Evolutionary conservation across 1,140 invertebrate genomes (phyloP), one percentile per base, ranked within the genome.

Genomic region (Monomorium pharaonis): DNA sequence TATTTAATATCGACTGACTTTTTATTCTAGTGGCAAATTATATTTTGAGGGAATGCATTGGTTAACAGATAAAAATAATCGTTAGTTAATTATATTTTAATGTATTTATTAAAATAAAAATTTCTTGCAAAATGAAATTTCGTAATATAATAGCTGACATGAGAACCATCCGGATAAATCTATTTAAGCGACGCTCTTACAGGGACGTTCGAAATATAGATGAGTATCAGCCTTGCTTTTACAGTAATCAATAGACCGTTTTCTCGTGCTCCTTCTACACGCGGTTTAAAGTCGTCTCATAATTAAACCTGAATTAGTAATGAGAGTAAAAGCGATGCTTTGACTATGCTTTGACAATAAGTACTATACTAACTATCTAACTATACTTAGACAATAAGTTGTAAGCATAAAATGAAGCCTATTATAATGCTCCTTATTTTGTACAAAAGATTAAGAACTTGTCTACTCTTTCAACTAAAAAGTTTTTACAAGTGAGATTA

Each of bases 281-380:
- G 42, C 27, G 21, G 42, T 21, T 49, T 67, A 51, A 78, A 67
- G 33, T 78, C n/a, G 27, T 2, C 9, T 44, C n/a, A 21, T 51
- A 78, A 78, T 67, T 78, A 78, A 67, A 54, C 27, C 60, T n/a
- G 27, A 78, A 67, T 67, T 78, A 7, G 14, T 49, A 65, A 67
- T 37, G n/a, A 18, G 18, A 14, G 7, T 47, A 65, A 65, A 30
- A 78, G 44, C 27, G 16, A 67, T n/a, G n/a, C n/a, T n/a, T n/a
- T n/a, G n/a, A 67, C n/a, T 49, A 60, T 60, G 33, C 54, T 42
- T 27, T 1, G 44, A 27, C 12, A 65, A 78, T 49, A 65, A 60
- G 37, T 60, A 49, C 4, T 14, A 24, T 63, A 47, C 14, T 33
- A 37, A n/a, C n/a, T n/a, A n/a, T n/a, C n/a, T n/a, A n/a, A 49